Conservation (phyloP, 2,888 invertebrate genomes). For the Bellardia pandia region DNA sequence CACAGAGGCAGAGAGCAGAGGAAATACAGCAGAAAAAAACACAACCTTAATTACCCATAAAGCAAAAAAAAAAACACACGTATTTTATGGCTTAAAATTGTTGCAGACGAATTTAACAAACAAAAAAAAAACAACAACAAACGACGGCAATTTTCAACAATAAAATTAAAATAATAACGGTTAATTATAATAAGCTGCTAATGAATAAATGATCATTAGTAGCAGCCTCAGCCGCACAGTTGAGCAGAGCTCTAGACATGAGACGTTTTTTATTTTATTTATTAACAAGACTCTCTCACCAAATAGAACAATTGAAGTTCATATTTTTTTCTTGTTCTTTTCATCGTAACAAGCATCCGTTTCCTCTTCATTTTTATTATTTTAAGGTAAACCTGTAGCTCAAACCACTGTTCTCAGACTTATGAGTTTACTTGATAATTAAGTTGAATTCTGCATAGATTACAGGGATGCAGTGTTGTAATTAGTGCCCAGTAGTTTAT, state of each 20-base stretch:
- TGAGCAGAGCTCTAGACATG: neutral
- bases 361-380: slow-evolving; percentile 29
- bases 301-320: neutral
- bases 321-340: slow-evolving; percentile 1
- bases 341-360: slow-evolving; percentile 33
- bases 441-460: too few species aligned
- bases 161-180: slow-evolving; percentile 50
- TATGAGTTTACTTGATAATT: too few species aligned
- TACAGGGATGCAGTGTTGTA: too few species aligned
- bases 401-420: too few species aligned
- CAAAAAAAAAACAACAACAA: neutral
- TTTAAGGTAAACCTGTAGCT: neutral
- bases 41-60: neutral
- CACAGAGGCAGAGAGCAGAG: neutral
- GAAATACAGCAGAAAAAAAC: neutral
- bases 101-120: neutral
- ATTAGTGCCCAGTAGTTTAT: too few species aligned
- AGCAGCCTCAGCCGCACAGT: neutral
- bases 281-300: slow-evolving; percentile 1
- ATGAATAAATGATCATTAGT: slow-evolving; percentile 3
- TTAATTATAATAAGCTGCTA: slow-evolving; percentile 44
- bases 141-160: slow-evolving; percentile 18
- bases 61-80: slow-evolving; percentile 6
- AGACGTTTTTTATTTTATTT: neutral
- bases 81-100: slow-evolving; percentile 15